Base-by-base conservation (phyloP, 2,113 vertebrate genomes). In the Hippocampus comes region DNA sequence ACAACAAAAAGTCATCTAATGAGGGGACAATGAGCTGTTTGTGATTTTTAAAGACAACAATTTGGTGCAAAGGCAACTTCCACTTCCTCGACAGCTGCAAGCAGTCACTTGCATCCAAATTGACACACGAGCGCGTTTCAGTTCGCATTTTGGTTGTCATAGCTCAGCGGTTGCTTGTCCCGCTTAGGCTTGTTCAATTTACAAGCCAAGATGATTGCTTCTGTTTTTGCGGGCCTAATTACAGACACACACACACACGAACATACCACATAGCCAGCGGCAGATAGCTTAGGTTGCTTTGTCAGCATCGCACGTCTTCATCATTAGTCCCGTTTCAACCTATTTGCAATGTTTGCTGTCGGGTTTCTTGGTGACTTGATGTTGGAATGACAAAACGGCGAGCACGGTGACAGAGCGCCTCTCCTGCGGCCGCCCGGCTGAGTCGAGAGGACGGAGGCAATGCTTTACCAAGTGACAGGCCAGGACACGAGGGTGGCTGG, bases 211-310 rank as follows among this genome's bases (percentile, higher is more conserved):
- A 78, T 71, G 51, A 71, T 65, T 74, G 61, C 77, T 82, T 68
- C 78, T 73, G 81, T 72, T 76, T 88, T 83, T 75, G 73, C 75
- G 78, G 74, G 38, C 56, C 79, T 87, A 85, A 90, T 92, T 89
- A 90, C 76, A 90, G 78, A 88, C 78, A 78, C 75, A 81, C 48
- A 49, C 70, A 63, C 46, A 69, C 68, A 70, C 70, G 63, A 41
- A 69, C 68, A 53, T 61, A 61, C 73, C 18, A 73, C 75, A 78
- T 63, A 68, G 78, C 81, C 81, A 75, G 63, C 74, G 71, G 83
- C 77, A 84, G 82, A 63, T 76, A 77, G 43, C 74, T 81, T 41
- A 75, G 67, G 27, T 51, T 61, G 70, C 78, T 89, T 79, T 85
- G 63, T 89, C 87, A 87, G 84, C 90, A 82, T 69, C 55, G 78